Conservation (phyloP, 37 sponge, comb jelly and placozoan species). For the Halichondria panicea region DNA sequence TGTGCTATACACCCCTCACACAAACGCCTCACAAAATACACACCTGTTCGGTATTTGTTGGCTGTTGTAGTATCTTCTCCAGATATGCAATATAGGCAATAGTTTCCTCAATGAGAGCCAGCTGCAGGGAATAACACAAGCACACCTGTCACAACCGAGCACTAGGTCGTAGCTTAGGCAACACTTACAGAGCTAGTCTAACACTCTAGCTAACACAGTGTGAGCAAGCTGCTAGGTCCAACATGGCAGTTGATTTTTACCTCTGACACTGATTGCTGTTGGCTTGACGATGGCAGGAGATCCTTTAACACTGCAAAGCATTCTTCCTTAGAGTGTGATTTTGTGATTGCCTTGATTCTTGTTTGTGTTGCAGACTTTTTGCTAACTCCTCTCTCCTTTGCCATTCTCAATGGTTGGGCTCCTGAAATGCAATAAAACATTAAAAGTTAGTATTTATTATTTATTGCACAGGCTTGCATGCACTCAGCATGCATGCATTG, state of each 20-base stretch:
- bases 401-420: background rate
- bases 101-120: conserved; percentile 58
- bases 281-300: conserved; percentile 44
- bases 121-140: conserved; percentile 38
- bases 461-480: background rate
- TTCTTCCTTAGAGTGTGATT: conserved; percentile 18
- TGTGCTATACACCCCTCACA: background rate
- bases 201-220: background rate
- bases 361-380: conserved; percentile 39
- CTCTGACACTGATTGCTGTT: conserved; percentile 26
- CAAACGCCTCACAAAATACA: background rate
- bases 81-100: conserved; percentile 73
- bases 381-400: conserved; percentile 15
- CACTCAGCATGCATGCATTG: background rate
- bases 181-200: background rate
- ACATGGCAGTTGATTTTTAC: conserved; percentile 5
- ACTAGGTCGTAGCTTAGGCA: too few species aligned
- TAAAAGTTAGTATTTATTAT: background rate
- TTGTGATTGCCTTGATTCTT: conserved; percentile 32
- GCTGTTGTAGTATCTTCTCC: conserved; percentile 41
- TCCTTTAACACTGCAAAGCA: conserved; percentile 39
- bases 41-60: conserved; percentile 23
- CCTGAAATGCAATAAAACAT: background rate
- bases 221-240: background rate
- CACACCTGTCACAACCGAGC: background rate